Conservation (phyloP, 2,888 invertebrate genomes). For the Protula sp. region DNA sequence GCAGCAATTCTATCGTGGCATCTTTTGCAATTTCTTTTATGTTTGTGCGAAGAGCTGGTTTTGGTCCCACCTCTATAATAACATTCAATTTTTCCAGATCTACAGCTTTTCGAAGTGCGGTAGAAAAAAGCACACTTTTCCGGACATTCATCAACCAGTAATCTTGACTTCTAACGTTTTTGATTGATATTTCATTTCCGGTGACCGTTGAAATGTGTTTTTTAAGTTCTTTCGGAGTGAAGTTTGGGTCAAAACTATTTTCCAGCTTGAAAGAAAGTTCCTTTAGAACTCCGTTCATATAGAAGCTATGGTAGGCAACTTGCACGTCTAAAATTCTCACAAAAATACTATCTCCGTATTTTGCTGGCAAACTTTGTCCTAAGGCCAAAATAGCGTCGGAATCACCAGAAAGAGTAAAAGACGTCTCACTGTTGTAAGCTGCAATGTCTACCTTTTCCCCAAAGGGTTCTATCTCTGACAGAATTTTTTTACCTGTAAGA, state of each 20-base stretch:
- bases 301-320: slow-evolving; percentile 34
- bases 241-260: slow-evolving; percentile 17
- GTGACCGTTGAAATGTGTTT: slow-evolving; percentile 31
- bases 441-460: slow-evolving; percentile 18
- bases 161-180: slow-evolving; percentile 18
- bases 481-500: slow-evolving; percentile 12
- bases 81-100: slow-evolving; percentile 15
- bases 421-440: slow-evolving; percentile 23
- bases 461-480: not conserved
- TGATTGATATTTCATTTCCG: slow-evolving; percentile 16
- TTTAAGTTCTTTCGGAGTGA: slow-evolving; percentile 1
- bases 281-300: slow-evolving; percentile 22
- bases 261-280: slow-evolving; percentile 19
- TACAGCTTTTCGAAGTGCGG: slow-evolving; percentile 16
- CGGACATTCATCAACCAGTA: slow-evolving; percentile 37
- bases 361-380: slow-evolving; percentile 14
- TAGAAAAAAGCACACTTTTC: slow-evolving; percentile 29
- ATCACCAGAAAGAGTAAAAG: slow-evolving; percentile 29
- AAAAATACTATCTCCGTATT: slow-evolving; percentile 16
- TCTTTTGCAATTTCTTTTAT: slow-evolving; percentile 20
- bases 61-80: slow-evolving; percentile 36
- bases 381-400: slow-evolving; percentile 16
- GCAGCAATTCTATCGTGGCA: too few species aligned
- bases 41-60: slow-evolving; percentile 28
- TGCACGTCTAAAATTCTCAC: slow-evolving; percentile 23